These are phyloP conservation scores for Rambutsinella grinnellia DNA, from an alignment of 2,888 invertebrate species.

Conservation along the genomic window DNA sequence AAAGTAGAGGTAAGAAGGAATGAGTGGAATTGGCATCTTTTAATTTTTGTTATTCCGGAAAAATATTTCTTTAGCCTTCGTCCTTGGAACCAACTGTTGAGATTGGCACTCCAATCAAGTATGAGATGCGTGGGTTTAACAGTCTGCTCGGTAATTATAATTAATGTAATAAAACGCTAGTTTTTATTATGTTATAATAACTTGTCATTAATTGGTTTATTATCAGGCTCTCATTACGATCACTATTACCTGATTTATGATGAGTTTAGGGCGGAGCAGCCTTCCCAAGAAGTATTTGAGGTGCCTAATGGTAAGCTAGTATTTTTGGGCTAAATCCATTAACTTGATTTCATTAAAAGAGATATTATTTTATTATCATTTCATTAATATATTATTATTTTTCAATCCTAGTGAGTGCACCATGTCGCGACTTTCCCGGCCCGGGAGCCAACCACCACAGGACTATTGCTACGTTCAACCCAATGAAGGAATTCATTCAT, in stretches of 20 bases:
- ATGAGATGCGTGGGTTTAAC: conserved; percentile 96
- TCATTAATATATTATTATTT: background rate
- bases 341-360: background rate
- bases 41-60: background rate
- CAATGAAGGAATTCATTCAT: conserved; percentile 91
- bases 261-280: conserved; percentile 75
- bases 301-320: conserved; percentile 74
- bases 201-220: conserved; percentile 85
- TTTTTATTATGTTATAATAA: background rate
- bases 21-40: background rate
- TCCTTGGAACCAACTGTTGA: conserved; percentile 58
- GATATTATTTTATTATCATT: background rate
- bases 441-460: conserved; percentile 79
- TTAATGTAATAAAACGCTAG: background rate
- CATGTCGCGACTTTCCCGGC: conserved; percentile 86
- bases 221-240: conserved; percentile 96
- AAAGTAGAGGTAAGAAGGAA: conserved; percentile 75
- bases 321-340: background rate
- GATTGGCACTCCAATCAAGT: conserved; percentile 77
- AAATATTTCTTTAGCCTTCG: conserved; percentile 55
- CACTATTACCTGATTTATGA: conserved; percentile 91
- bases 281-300: conserved; percentile 79
- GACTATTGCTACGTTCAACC: conserved; percentile 86
- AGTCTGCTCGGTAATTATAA: conserved; percentile 69
- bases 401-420: conserved; percentile 72